Evolutionary conservation across 2,113 vertebrate species (phyloP), one percentile per base, ranked within the genome.

Genomic region (Damaliscus lunatus): DNA sequence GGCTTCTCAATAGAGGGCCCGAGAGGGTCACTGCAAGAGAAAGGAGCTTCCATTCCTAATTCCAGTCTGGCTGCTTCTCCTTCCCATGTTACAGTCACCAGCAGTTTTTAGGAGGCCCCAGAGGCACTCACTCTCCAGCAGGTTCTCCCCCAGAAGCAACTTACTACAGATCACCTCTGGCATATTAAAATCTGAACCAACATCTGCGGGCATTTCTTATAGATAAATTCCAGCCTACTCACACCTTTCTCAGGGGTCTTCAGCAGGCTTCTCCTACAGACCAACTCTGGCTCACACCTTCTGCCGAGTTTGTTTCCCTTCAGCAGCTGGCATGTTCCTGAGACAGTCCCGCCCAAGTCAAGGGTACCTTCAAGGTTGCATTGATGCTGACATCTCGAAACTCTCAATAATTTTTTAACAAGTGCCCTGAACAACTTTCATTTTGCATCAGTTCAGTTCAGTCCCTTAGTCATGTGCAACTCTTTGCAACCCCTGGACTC

Each of bases 401-500:
- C 62, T n/a, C 27, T 60, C 64, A 85, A 62, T 59, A 48, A 53
- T 11, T 33, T 53, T 60, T 53, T n/a, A 94, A 52, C 27, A 88
- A 52, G 6, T 62, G n/a, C 6, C 2, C 15, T 29, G 2, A 40
- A 12, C 67, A 71, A 71, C 19, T 71, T 40, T 23, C 67, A 71
- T 71, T 71, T 71, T 71, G n/a, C n/a, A 40, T 40, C n/a, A 71
- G 3, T 23, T 71, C 19, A 71, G n/a, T 71, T 71, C 67, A 71
- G 1, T 71, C 19, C 0, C n/a, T 71, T 40, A 71, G 6, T 77
- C 12, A 7, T 27, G 71, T 14, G 7, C 1, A 2, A 43, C 23
- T 77, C 36, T 74, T 43, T 43, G 12, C 71, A 43, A 43, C 6
- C 10, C 36, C 67, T 77, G 36, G 71, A 43, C 36, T 43, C 5